Conservation (phyloP, 2,888 invertebrate genomes). For the Maniola hyperantus region DNA sequence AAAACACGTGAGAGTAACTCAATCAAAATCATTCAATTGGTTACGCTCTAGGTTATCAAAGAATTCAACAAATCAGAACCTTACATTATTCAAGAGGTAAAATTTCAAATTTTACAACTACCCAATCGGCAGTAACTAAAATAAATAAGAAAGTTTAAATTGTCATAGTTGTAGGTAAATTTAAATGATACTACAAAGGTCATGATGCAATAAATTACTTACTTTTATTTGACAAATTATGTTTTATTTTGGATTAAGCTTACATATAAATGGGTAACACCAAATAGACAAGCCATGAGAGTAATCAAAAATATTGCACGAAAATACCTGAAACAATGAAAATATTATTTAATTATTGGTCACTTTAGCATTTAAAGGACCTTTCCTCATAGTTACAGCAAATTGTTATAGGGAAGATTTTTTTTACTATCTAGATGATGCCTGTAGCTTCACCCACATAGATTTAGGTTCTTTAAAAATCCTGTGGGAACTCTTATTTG, state of each 20-base stretch:
- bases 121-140: neutral
- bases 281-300: slow-evolving; percentile 57
- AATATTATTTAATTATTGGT: slow-evolving; percentile 10
- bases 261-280: slow-evolving; percentile 53
- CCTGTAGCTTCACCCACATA: too few relatives aligned
- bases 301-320: slow-evolving; percentile 60
- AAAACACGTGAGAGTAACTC: slow-evolving; percentile 20
- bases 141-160: neutral
- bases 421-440: too few relatives aligned
- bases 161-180: neutral
- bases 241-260: slow-evolving; percentile 46
- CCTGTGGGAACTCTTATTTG: too few relatives aligned
- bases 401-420: too few relatives aligned
- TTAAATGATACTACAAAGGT: slow-evolving; percentile 5
- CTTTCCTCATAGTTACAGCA: neutral
- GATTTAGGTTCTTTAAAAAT: too few relatives aligned
- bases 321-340: slow-evolving; percentile 66
- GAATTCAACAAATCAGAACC: slow-evolving; percentile 19
- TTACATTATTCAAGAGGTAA: neutral
- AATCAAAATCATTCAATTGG: slow-evolving; percentile 14
- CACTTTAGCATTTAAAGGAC: neutral
- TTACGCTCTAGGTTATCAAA: neutral
- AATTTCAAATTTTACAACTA: neutral
- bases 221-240: slow-evolving; percentile 18
- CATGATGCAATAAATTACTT: slow-evolving; percentile 5